Evolutionary conservation across 2,888 invertebrate genomes (phyloP).

Genomic region (Beris chalybata): DNA sequence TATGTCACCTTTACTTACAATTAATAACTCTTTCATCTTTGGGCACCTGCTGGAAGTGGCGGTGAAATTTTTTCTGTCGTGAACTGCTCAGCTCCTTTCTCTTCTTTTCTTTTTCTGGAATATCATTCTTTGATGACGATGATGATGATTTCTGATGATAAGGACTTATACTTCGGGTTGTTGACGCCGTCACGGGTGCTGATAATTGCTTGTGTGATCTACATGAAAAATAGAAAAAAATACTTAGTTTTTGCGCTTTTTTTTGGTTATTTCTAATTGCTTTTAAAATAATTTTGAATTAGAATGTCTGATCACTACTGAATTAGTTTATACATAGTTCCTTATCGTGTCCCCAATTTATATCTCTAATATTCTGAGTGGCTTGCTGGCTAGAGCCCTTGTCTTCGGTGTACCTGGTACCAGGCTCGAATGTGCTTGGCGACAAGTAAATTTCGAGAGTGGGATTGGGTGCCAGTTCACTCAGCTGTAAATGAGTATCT

Average conservation of each 20-base stretch:
- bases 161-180: conserved; percentile 48
- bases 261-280: no score
- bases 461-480: no score
- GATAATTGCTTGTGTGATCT: conserved; percentile 46
- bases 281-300: no score
- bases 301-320: no score
- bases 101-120: conserved; percentile 53
- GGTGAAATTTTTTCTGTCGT: conserved; percentile 85
- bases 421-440: no score
- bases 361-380: no score
- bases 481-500: no score
- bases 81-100: conserved; percentile 57
- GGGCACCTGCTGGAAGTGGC: conserved; percentile 83
- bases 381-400: no score
- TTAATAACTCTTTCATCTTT: conserved; percentile 84
- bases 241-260: background rate
- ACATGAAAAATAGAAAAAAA: conserved; percentile 30
- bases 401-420: no score
- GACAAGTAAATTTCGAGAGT: no score
- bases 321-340: no score
- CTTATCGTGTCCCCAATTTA: no score
- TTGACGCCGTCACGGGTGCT: conserved; percentile 43
- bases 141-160: conserved; percentile 43
- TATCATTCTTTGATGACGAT: conserved; percentile 43
- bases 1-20: conserved; percentile 62